Evolutionary conservation across 2,113 vertebrate species (phyloP).

Genomic region (Sterna hirundo): DNA sequence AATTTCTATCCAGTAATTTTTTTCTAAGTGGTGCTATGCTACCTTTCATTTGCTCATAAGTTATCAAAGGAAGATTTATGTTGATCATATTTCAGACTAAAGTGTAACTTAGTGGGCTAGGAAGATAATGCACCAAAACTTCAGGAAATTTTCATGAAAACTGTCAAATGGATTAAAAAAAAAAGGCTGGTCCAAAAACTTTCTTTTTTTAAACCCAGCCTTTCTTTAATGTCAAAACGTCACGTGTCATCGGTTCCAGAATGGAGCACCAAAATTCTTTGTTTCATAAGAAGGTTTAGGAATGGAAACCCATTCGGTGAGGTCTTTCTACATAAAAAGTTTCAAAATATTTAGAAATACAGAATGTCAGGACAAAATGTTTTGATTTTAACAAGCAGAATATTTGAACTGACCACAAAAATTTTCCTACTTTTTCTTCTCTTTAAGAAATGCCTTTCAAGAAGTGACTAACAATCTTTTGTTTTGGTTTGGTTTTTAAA

Average conservation of each 20-base stretch:
- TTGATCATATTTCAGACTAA: constrained; percentile 16
- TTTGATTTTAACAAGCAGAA: not conserved
- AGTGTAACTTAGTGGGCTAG: constrained; percentile 14
- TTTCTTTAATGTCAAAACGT: not conserved
- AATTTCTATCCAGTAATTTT: not conserved
- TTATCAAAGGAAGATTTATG: constrained; percentile 44
- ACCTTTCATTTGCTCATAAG: constrained; percentile 1
- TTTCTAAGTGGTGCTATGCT: not conserved
- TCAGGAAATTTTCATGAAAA: not conserved
- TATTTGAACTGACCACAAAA: not conserved
- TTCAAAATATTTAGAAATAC: not conserved
- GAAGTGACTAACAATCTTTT: not conserved
- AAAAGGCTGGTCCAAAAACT: not conserved
- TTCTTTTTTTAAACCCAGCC: not conserved
- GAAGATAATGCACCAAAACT: not conserved
- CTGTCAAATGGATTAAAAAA: not conserved
- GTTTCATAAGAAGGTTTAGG: not conserved
- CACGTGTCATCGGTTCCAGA: not conserved
- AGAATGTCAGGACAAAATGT: not conserved
- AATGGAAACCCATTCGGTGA: not conserved
- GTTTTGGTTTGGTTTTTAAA: not conserved
- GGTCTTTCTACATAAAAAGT: not conserved
- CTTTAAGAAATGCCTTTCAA: not conserved
- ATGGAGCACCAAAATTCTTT: not conserved
- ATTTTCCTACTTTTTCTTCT: rapidly evolving